These are phyloP conservation scores for Drosophila arizonae DNA, from an alignment of 1,140 invertebrate species.

Conservation along the genomic window DNA sequence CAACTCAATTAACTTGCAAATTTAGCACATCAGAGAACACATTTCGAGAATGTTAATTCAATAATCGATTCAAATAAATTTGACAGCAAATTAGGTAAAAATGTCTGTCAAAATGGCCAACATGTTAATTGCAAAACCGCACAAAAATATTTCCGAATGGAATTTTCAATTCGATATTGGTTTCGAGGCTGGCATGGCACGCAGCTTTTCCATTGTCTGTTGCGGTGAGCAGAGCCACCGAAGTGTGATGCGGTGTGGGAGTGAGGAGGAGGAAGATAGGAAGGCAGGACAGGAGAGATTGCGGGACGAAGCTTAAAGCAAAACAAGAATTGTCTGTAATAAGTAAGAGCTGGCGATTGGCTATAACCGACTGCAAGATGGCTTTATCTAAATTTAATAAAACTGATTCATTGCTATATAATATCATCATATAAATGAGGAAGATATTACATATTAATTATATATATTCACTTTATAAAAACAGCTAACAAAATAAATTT, in stretches of 20 bases:
- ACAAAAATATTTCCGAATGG: slow-evolving; percentile 29
- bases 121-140: slow-evolving; percentile 58
- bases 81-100: slow-evolving; percentile 36
- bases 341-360: no score
- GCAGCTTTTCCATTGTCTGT: background rate
- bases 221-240: background rate
- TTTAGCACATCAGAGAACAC: slow-evolving; percentile 10
- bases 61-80: slow-evolving; percentile 33
- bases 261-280: background rate
- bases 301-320: slow-evolving; percentile 12
- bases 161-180: slow-evolving; percentile 35
- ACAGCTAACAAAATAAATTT: no score
- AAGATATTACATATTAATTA: no score
- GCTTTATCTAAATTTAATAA: no score
- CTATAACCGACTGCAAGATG: no score
- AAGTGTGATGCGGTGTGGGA: background rate
- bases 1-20: slow-evolving; percentile 36
- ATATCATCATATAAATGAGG: no score
- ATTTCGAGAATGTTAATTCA: slow-evolving; percentile 36
- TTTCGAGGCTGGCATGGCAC: background rate
- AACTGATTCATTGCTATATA: no score
- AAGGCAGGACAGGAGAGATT: no score
- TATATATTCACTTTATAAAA: no score
- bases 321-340: slow-evolving; percentile 4
- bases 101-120: slow-evolving; percentile 27